Evolutionary conservation across 2,797 vertebrate species (phyloP).

Genomic region (Onychomys leucogaster): DNA sequence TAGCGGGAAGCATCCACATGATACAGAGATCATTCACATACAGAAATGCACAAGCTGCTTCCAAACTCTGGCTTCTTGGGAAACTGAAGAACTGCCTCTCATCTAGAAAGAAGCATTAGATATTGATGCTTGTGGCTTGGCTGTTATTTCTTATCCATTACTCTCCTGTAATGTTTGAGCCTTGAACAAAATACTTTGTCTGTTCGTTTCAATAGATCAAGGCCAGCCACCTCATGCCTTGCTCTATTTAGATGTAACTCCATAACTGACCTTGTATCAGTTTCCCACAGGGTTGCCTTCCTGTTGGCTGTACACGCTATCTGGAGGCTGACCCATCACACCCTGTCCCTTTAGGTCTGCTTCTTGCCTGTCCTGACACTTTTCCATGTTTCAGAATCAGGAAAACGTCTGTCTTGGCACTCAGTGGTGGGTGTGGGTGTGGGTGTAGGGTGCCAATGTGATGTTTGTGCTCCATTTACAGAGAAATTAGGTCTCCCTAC

Average conservation of each 20-base stretch:
- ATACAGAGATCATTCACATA: background rate
- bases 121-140: background rate
- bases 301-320: background rate
- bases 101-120: background rate
- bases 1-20: background rate
- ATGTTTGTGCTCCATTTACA: slow-evolving; percentile 78
- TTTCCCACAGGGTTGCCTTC: background rate
- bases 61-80: background rate
- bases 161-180: background rate
- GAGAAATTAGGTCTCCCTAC: slow-evolving; percentile 73
- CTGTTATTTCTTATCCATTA: background rate
- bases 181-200: background rate
- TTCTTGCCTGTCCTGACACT: slow-evolving; percentile 14
- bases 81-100: background rate
- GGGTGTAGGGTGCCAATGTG: slow-evolving; percentile 52
- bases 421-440: background rate
- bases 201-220: slow-evolving; percentile 3
- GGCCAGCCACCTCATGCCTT: background rate
- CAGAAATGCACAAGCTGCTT: background rate
- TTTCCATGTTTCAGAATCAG: slow-evolving; percentile 18
- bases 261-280: background rate
- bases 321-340: background rate
- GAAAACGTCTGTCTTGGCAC: slow-evolving; percentile 58
- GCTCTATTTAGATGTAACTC: background rate
- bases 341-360: background rate